These are phyloP conservation scores for Dicentrarchus labrax DNA, from an alignment of 2,113 vertebrate species.

Conservation along the genomic window DNA sequence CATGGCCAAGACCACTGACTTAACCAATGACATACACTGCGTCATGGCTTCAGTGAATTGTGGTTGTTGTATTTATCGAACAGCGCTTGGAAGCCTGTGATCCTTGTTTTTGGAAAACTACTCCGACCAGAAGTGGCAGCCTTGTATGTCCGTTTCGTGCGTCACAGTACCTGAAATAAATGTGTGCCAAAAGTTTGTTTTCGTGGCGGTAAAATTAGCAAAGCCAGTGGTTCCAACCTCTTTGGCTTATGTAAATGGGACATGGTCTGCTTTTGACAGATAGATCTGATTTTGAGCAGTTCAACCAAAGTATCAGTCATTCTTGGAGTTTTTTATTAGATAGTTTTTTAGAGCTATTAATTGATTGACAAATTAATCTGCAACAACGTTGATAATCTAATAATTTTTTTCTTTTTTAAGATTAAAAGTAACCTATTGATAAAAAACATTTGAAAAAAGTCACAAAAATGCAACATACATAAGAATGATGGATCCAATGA, in stretches of 20 bases:
- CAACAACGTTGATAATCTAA: neutral
- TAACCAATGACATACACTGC: neutral
- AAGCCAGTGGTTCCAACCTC: neutral
- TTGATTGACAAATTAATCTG: neutral
- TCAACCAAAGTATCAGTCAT: neutral
- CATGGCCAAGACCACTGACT: neutral
- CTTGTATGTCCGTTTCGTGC: neutral
- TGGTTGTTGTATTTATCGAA: conserved; percentile 6
- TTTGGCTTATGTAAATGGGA: neutral
- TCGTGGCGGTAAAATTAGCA: neutral
- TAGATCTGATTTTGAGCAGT: neutral
- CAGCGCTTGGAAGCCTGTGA: neutral
- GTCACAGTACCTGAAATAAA: conserved; percentile 20
- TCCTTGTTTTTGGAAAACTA: conserved; percentile 19
- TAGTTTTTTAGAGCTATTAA: neutral
- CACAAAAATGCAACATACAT: neutral
- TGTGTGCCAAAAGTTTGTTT: neutral
- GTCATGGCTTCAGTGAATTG: neutral
- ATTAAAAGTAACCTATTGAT: too few species aligned
- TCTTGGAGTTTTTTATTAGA: neutral
- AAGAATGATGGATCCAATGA: neutral
- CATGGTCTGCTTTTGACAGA: neutral
- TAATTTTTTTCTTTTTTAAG: too few species aligned
- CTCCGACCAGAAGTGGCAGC: neutral
- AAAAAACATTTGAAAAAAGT: too few species aligned